Evolutionary conservation across 2,113 vertebrate genomes (phyloP), one percentile per base, ranked within the genome.

Genomic region (Cervus canadensis): DNA sequence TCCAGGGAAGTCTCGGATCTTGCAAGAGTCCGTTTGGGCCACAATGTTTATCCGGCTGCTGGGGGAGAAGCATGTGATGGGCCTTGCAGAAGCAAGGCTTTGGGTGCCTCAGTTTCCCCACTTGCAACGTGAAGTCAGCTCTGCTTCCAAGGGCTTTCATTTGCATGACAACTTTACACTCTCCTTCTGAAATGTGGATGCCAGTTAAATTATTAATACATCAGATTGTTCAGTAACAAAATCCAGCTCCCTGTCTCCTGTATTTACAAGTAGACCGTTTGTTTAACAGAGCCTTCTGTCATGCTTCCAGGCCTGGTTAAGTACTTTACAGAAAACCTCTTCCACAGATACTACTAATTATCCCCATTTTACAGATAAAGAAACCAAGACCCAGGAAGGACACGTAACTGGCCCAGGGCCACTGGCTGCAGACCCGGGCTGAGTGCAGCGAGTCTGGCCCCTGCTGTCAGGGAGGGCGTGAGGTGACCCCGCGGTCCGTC

Each of bases 181-280:
- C 8, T 96, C 50, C 14, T 25, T 57, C 56, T 30, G 30, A 93
- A 78, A 33, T 21, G 33, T 52, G 21, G 26, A 25, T 87, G 25
- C 45, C 36, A 9, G 56, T 96, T 83, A 95, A 89, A 45, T 93
- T 78, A 79, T 56, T 88, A 95, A 67, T 33, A 57, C 79, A 17
- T 83, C 43, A 57, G 52, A 23, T n/a, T 59, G 25, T 79, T 87
- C 36, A 33, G 4, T 81, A n/a, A 33, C 57, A 91, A 62, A 96
- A 91, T n/a, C n/a, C n/a, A 89, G 8, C 26, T 71, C 6, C 5
- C 54, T 67, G 28, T 67, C 16, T 43, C 50, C 21, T 89, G 0
- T 91, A 50, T 96, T 92, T 79, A 74, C 16, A 97, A 16, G 52
- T 79, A 62, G 36, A 92, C 40, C 43, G 25, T 60, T 26, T 82